Evolutionary conservation across 2,113 vertebrate species (phyloP), one percentile per base, ranked within the genome.

Genomic region (Furnarius figulus): DNA sequence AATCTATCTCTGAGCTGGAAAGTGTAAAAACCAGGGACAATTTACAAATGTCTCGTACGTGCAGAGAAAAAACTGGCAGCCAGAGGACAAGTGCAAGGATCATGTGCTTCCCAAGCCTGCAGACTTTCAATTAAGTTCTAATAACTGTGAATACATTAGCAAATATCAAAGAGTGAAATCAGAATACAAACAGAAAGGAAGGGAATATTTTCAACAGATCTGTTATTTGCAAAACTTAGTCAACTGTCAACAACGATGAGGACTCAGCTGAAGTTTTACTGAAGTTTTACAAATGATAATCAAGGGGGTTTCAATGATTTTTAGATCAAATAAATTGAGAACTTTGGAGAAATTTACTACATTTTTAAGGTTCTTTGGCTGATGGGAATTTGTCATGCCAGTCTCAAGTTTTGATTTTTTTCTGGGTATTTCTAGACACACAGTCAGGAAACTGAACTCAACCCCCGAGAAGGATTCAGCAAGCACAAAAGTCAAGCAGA

Each of bases 111-210:
- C 63, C 39, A 81, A 68, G 75, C 78, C 59, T 59, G 49, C 19
- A 92, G 87, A 77, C 65, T 86, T 90, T 28, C 76, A 93, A 75
- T 89, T 83, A 93, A 84, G 61, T 86, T 86, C 82, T 93, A 95
- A 93, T 88, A 94, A 94, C 58, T 90, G 27, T 84, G 93, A 96
- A 92, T 90, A 94, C 35, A 90, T 96, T 93, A 86, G 44, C 47
- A 95, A 92, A 81, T 94, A 95, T 81, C 95, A 89, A 91, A 90
- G 82, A 71, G 17, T 49, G n/a, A 67, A 91, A 86, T 52, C 79
- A 86, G 56, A 92, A 90, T 40, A 58, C 12, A 71, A 65, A 74
- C 68, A 84, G 74, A 94, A 85, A 83, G 40, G 22, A 90, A 33
- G 30, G 33, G 9, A 61, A 22, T 65, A 75, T 92, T 94, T 95